Conservation (phyloP, 2,797 vertebrate species). For the Phoebastria nigripes region DNA sequence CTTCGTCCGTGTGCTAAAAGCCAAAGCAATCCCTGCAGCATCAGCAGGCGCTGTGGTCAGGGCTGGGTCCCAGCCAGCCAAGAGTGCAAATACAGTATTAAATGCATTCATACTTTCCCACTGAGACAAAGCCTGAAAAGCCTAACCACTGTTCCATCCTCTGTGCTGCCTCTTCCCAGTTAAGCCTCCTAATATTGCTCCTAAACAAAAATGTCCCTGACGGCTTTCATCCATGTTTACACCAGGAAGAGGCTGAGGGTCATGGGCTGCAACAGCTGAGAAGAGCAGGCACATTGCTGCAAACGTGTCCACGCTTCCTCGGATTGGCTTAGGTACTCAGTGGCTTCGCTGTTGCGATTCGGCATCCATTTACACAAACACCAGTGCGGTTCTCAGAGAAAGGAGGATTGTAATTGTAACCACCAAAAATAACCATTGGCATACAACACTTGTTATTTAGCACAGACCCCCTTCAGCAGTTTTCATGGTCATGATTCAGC, state of each 20-base stretch:
- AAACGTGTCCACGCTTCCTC: constrained; percentile 40
- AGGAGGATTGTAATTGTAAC: constrained; percentile 84
- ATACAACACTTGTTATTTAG: constrained; percentile 65
- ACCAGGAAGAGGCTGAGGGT: constrained; percentile 3
- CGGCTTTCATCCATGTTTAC: constrained; percentile 44
- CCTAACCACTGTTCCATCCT: constrained; percentile 25
- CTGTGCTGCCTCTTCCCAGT: constrained; percentile 15
- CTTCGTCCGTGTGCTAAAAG: background rate
- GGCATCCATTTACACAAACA: constrained; percentile 56
- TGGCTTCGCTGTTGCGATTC: constrained; percentile 29
- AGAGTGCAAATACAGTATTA: constrained; percentile 44
- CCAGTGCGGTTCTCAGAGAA: constrained; percentile 32
- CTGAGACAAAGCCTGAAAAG: constrained; percentile 51
- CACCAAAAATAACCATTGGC: constrained; percentile 81
- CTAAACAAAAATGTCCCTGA: constrained; percentile 21
- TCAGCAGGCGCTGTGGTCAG: background rate
- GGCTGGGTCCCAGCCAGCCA: background rate
- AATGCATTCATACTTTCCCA: constrained; percentile 54
- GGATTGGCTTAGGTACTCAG: background rate
- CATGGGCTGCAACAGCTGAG: background rate
- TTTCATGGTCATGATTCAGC: constrained; percentile 44
- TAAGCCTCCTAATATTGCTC: constrained; percentile 26
- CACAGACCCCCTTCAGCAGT: constrained; percentile 57
- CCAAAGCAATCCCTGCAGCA: constrained; percentile 20
- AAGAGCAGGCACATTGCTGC: constrained; percentile 5